Conservation (phyloP, 2,113 vertebrate species). For the Motacilla tschutschensis region DNA sequence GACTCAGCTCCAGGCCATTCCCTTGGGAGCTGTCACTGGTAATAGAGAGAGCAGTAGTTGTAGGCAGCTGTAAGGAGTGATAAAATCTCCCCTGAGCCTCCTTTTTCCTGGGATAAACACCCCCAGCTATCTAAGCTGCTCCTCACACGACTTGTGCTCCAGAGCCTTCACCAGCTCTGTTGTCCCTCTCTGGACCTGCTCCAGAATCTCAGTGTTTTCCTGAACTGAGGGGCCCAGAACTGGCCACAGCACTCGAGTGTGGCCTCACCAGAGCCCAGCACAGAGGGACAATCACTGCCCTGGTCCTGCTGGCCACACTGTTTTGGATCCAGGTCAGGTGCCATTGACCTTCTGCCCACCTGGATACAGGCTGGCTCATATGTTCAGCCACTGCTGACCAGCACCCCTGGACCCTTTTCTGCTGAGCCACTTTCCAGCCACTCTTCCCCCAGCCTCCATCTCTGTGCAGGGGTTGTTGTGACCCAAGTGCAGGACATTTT, state of each 20-base stretch:
- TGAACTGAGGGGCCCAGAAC: background rate
- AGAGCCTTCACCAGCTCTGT: background rate
- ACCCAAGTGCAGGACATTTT: background rate
- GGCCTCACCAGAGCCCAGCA: background rate
- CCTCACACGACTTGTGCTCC: background rate
- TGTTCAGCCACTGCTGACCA: background rate
- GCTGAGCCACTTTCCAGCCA: background rate
- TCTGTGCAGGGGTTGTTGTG: accelerated
- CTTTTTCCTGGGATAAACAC: background rate
- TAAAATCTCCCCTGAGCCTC: background rate
- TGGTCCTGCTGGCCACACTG: background rate
- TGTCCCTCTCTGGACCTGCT: background rate
- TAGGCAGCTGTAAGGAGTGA: background rate
- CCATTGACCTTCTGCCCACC: background rate
- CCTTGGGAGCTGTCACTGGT: background rate
- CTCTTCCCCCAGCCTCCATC: background rate
- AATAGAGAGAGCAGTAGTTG: background rate
- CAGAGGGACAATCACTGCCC: too few relatives aligned
- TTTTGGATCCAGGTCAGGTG: too few relatives aligned
- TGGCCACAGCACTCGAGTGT: accelerated
- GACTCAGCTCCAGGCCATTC: background rate
- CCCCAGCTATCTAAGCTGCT: accelerated
- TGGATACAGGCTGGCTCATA: accelerated
- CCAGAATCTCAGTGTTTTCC: background rate
- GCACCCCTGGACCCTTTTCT: background rate